Evolutionary conservation across 2,113 vertebrate genomes (phyloP), one percentile per base, ranked within the genome.

Genomic region (Saguinus imperator): DNA sequence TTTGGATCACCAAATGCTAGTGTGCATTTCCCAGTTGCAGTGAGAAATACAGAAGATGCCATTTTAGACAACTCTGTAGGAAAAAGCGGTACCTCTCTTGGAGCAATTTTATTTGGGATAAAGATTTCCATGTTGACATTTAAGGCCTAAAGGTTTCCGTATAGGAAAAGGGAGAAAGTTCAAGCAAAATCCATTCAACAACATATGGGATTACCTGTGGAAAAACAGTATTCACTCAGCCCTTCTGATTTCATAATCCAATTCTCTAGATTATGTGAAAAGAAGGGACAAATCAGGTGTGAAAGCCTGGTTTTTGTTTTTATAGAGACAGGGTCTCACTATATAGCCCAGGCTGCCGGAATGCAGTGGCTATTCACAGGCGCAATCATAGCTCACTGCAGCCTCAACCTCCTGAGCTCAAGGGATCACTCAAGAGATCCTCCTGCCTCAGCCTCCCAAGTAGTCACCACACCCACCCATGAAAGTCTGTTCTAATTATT

Each of bases 61-160:
- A 70, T 57, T 83, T 95, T 83, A 83, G 94, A 61, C 37, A 87
- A 92, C 61, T 95, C 48, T 77, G 5, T n/a, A n/a, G n/a, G n/a
- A n/a, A n/a, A n/a, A n/a, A n/a, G n/a, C 40, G 27, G 85, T 55
- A 77, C 66, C 70, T 77, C 64, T 89, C 66, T 89, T 61, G 72
- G 48, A 94, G 89, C 1, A 14, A 81, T 68, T 88, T 94, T 66
- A 83, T 89, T 93, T 23, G 40, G 23, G 61, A 91, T 70, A 76
- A 91, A 92, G 72, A 75, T 83, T 95, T 91, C 76, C 94, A 95
- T 87, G 89, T 95, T 96, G 89, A 93, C 23, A 83, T 43, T 87
- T 64, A 93, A 95, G 27, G 29, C 68, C 89, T 91, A 1, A 92
- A 82, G 52, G 25, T 76, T 80, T 81, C 66, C 48, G 29, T 79